These are phyloP conservation scores for Daboia siamensis DNA, from an alignment of 2,113 vertebrate genomes.

Conservation along the genomic window DNA sequence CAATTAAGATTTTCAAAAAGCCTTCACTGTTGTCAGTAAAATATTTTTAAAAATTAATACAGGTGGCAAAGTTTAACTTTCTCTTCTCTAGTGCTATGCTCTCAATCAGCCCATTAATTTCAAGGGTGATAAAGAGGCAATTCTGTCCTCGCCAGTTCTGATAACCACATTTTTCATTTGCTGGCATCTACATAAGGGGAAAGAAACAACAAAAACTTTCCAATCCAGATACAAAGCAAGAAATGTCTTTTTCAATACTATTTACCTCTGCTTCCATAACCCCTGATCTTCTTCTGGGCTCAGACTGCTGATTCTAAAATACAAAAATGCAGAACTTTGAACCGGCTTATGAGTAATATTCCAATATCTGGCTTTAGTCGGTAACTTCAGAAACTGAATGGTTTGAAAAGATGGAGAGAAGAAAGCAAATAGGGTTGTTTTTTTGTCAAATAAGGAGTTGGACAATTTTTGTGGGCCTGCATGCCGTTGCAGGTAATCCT, in stretches of 20 bases:
- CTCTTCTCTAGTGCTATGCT: background rate
- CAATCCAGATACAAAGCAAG: background rate
- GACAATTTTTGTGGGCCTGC: background rate
- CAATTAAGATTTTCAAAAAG: background rate
- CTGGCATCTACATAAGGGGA: background rate
- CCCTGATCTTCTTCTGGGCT: constrained; percentile 97
- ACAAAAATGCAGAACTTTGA: constrained; percentile 41
- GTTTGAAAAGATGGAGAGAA: background rate
- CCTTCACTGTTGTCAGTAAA: background rate
- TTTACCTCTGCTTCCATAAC: constrained; percentile 98
- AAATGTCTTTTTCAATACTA: background rate
- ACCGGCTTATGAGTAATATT: constrained; percentile 38
- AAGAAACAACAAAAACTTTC: background rate
- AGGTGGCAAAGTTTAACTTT: background rate
- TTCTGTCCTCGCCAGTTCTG: background rate
- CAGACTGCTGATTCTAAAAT: constrained; percentile 88
- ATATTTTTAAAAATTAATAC: background rate
- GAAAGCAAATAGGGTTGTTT: background rate
- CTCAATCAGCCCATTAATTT: background rate
- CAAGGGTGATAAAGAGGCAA: background rate
- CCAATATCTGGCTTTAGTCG: background rate
- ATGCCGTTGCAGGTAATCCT: background rate
- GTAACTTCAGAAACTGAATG: background rate
- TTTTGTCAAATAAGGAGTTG: background rate
- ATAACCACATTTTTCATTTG: background rate